phyloP scores from a whole-genome alignment of 2,888 invertebrate species.

The Gerris lacustris region DNA sequence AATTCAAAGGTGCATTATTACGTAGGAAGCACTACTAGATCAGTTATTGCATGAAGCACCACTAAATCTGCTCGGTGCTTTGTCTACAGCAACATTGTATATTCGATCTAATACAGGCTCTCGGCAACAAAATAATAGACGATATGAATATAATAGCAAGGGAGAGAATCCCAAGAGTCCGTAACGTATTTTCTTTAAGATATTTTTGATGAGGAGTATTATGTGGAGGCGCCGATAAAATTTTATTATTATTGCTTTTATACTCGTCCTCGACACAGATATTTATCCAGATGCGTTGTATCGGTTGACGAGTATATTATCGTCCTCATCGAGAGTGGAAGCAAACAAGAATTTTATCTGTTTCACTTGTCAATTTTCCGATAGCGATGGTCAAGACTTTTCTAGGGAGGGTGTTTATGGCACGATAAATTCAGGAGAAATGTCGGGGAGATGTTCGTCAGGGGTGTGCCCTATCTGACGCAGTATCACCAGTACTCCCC shows the following conservation, averaged over 20 bases:
- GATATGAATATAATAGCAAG: background rate
- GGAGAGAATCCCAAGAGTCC: background rate
- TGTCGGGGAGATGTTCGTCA: background rate
- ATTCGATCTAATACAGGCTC: too few species aligned
- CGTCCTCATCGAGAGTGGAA: background rate
- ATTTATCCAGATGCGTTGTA: too few species aligned
- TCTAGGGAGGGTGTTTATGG: background rate
- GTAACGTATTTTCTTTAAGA: background rate
- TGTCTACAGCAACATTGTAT: too few species aligned
- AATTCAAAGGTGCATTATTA: too few species aligned
- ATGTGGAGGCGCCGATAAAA: background rate
- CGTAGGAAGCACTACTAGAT: too few species aligned
- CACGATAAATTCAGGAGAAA: background rate
- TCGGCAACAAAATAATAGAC: too few species aligned
- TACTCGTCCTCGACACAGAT: background rate
- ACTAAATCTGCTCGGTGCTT: too few species aligned
- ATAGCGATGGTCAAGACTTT: background rate
- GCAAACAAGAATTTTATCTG: conserved; percentile 3
- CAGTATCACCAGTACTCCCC: background rate
- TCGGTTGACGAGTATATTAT: too few species aligned
- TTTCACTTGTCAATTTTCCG: background rate
- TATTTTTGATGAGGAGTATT: background rate
- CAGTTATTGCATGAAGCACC: too few species aligned
- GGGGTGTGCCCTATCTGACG: background rate
- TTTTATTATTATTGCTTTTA: conserved; percentile 3